Conservation (phyloP, 2,113 vertebrate genomes). For the Columbina picui region DNA sequence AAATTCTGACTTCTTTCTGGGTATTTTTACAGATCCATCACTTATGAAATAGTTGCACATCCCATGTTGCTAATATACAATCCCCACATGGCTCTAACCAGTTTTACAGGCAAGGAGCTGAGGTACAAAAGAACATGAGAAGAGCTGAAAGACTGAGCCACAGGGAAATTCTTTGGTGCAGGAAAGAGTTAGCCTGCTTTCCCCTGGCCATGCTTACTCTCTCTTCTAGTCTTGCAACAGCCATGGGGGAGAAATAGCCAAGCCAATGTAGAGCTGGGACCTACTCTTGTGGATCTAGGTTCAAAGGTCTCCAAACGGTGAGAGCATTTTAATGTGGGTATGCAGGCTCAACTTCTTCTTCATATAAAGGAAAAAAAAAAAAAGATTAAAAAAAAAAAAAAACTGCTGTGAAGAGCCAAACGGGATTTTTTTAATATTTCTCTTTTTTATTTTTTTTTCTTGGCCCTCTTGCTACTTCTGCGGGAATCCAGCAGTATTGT, state of each 20-base stretch:
- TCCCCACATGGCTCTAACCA: background rate
- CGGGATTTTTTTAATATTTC: background rate
- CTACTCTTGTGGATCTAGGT: background rate
- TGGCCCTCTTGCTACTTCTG: slow-evolving; percentile 30
- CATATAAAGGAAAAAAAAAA: background rate
- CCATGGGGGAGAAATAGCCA: background rate
- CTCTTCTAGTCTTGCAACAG: background rate
- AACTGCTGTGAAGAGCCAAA: background rate
- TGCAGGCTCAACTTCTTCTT: background rate
- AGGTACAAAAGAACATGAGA: background rate
- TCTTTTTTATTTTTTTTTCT: background rate
- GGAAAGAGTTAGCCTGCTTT: background rate
- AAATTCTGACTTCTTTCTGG: background rate
- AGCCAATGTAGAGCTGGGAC: background rate
- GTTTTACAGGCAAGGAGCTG: background rate
- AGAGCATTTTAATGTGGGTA: background rate
- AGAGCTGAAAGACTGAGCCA: background rate
- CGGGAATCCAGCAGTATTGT: slow-evolving; percentile 38
- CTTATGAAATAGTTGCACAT: background rate
- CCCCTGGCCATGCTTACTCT: background rate
- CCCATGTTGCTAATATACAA: background rate
- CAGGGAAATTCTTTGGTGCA: background rate
- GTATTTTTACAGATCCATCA: background rate
- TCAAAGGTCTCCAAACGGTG: background rate
- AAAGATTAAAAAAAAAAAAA: background rate